Conservation (phyloP, 2,797 vertebrate species). For the Rousettus madagascariensis region DNA sequence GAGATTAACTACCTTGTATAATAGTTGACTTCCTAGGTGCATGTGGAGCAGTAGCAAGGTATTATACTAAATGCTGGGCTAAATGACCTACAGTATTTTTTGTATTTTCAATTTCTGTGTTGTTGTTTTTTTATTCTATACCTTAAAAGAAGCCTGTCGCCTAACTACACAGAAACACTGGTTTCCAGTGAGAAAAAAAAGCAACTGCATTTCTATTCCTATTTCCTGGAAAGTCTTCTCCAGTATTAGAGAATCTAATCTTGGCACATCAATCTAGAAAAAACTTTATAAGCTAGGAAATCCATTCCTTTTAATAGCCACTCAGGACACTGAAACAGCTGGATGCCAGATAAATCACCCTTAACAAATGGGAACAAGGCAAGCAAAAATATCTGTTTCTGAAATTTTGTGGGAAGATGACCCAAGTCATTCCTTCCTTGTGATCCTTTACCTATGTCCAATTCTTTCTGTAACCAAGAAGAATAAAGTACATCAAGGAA, state of each 20-base stretch:
- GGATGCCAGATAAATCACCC: not conserved
- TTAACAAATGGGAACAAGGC: not conserved
- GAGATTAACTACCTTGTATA: not conserved
- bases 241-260: not conserved
- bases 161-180: not conserved
- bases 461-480: not conserved
- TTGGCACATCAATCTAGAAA: conserved; percentile 28
- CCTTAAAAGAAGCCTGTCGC: not conserved
- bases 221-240: conserved; percentile 33
- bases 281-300: not conserved
- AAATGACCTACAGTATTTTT: not conserved
- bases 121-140: not conserved
- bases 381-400: not conserved
- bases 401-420: not conserved
- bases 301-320: conserved; percentile 25
- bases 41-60: not conserved
- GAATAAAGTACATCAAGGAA: conserved; percentile 39
- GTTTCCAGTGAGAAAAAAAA: conserved; percentile 46
- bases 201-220: conserved; percentile 29
- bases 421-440: not conserved
- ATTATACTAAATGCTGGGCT: not conserved
- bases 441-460: not conserved
- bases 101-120: conserved; percentile 13
- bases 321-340: not conserved
- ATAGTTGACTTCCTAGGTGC: not conserved